Percentiles rank a stretch among this genome's conserved stretches.
phyloP scores from a whole-genome alignment of 2,888 invertebrate species.

The Ctena decussata region DNA sequence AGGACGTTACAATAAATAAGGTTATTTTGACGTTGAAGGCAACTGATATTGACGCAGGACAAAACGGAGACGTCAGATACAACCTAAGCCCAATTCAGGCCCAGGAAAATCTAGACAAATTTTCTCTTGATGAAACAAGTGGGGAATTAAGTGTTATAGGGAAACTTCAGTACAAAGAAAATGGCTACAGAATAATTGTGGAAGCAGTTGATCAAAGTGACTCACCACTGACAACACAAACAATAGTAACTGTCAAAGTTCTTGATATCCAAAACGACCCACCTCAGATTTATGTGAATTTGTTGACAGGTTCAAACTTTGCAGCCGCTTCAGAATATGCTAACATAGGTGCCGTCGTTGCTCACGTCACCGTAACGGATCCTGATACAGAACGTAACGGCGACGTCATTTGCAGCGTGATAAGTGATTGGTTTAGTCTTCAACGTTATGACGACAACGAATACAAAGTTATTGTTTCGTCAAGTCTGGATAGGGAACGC shows the following conservation, averaged over 20 bases:
- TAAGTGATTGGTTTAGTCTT: conserved; percentile 61
- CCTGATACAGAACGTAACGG: conserved; percentile 75
- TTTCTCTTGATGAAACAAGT: conserved; percentile 64
- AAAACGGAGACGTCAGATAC: conserved; percentile 89
- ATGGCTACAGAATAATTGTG: conserved; percentile 65
- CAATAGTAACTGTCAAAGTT: conserved; percentile 87
- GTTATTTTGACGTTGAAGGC: conserved; percentile 90
- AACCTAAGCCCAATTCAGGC: conserved; percentile 78
- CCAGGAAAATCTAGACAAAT: conserved; percentile 58
- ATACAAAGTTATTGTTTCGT: conserved; percentile 69
- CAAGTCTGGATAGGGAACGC: conserved; percentile 65
- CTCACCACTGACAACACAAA: conserved; percentile 67
- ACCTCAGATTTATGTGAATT: conserved; percentile 89
- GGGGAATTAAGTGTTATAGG: conserved; percentile 69
- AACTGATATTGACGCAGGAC: conserved; percentile 94
- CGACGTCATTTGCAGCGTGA: conserved; percentile 64
- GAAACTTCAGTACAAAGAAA: conserved; percentile 48
- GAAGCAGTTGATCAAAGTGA: conserved; percentile 68
- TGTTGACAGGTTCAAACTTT: conserved; percentile 41
- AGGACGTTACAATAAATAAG: conserved; percentile 63
- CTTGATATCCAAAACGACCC: conserved; percentile 97
- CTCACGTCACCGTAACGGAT: conserved; percentile 69
- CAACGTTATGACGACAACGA: conserved; percentile 68
- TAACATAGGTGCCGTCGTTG: conserved; percentile 71
- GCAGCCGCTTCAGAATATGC: conserved; percentile 71